Base-by-base conservation (phyloP, 2,888 invertebrate genomes). In the Pasiphila rectangulata region DNA sequence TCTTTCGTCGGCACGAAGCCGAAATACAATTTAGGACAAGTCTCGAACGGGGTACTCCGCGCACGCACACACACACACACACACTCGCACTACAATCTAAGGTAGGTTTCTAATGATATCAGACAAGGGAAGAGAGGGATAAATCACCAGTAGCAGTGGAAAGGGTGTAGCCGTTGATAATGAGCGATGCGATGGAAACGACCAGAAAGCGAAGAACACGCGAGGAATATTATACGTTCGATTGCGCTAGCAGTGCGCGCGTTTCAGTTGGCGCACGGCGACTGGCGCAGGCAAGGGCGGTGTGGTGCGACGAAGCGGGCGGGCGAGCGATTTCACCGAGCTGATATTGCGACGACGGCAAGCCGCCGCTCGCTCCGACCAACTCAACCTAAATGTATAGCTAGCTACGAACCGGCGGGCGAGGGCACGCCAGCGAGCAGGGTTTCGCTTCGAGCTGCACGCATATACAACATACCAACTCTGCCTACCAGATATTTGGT, bases 201-300 rank as follows among this genome's bases (percentile, higher is more conserved):
- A 71, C 64, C 72, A 68, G 69, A 72, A 75, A 51, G 71, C 74
- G 69, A 75, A 73, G 75, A 72, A 70, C 69, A 76, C 74, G 76
- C 72, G 70, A 72, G 69, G 72, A 72, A 75, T 75, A 79, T 75
- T 71, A 71, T 77, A 78, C 76, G 79, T 80, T 83, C 82, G 84
- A 83, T 83, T 79, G 84, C 81, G 79, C 79, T 80, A 83, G 78
- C 81, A 77, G 87, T 86, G 88, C 86, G 87, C 85, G 84, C 88
- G 86, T 85, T 87, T 83, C 88, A 83, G 87, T 86, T 85, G 86
- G 86, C 86, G 87, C 86, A 86, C 82, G 79, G 83, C 84, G 86
- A 87, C 86, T 86, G 85, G 88, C 85, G 85, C 87, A 83, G 84
- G 83, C 84, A 72, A 83, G 86, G 85, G 81, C 32, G 32, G 79